Conservation (phyloP, 2,113 vertebrate genomes). For the Gadus chalcogrammus region DNA sequence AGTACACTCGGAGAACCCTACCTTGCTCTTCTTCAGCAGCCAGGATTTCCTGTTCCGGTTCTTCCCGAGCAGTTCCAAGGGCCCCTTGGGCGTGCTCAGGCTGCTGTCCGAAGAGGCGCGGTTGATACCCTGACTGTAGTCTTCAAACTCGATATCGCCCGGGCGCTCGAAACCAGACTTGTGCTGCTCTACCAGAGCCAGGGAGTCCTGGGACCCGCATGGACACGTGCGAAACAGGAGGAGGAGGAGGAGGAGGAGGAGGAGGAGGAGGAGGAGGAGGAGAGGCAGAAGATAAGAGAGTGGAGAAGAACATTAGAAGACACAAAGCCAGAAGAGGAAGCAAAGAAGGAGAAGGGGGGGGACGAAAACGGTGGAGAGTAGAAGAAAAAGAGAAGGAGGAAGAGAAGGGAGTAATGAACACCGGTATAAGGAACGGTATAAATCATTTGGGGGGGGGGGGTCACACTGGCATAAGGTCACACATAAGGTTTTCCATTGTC, state of each 20-base stretch:
- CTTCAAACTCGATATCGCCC: constrained; percentile 85
- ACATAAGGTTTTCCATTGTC: neutral
- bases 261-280: neutral
- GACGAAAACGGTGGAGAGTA: too few species aligned
- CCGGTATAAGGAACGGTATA: too few species aligned
- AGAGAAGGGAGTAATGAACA: too few species aligned
- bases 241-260: neutral
- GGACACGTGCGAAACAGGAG: constrained; percentile 5
- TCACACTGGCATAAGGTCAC: too few species aligned
- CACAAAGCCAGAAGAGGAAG: neutral
- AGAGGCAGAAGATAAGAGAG: neutral
- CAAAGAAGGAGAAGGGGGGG: neutral
- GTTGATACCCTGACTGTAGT: constrained; percentile 88
- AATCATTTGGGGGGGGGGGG: too few species aligned
- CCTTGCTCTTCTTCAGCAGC: constrained; percentile 90
- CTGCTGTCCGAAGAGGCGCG: constrained; percentile 83
- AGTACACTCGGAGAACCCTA: constrained; percentile 50
- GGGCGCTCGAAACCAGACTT: constrained; percentile 88
- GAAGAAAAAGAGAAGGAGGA: too few species aligned
- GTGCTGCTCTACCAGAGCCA: constrained; percentile 82
- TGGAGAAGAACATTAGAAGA: neutral
- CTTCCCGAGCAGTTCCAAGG: constrained; percentile 74
- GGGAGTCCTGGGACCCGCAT: constrained; percentile 74
- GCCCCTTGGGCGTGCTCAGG: constrained; percentile 79
- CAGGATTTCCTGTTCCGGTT: constrained; percentile 81